Conservation (phyloP, 1,140 invertebrate genomes). For the Platorchestia sp. region DNA sequence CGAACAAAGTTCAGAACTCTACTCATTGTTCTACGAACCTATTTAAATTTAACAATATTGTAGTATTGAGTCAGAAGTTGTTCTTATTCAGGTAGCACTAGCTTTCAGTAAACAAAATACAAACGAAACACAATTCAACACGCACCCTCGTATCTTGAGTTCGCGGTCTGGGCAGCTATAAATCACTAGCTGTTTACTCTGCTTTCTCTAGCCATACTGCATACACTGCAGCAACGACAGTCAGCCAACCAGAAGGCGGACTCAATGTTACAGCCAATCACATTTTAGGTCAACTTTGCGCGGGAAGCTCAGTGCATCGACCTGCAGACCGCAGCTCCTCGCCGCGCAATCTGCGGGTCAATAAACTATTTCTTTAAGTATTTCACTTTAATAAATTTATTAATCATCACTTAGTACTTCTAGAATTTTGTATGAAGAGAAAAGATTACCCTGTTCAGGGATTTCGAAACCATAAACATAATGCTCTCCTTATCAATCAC, state of each 20-base stretch:
- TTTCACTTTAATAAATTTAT: not conserved
- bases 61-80: not conserved
- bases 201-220: not conserved
- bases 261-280: not conserved
- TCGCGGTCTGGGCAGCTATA: not conserved
- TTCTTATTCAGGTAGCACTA: not conserved
- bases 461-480: no score
- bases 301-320: constrained; percentile 18
- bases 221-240: not conserved
- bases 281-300: constrained; percentile 37
- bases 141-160: not conserved
- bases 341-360: not conserved
- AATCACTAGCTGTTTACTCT: not conserved
- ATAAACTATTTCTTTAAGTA: not conserved
- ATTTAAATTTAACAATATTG: not conserved
- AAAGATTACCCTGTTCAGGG: no score
- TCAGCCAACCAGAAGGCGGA: not conserved
- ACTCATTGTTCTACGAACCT: not conserved
- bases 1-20: no score
- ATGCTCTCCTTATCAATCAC: no score
- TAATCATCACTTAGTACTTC: not conserved
- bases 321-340: not conserved
- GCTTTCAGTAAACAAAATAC: not conserved
- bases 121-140: not conserved
- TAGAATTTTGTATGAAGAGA: not conserved